Percentiles rank a stretch among this genome's conserved stretches.
Conservation (phyloP, 2,888 invertebrate genomes). For the Metopia argyrocephala region DNA sequence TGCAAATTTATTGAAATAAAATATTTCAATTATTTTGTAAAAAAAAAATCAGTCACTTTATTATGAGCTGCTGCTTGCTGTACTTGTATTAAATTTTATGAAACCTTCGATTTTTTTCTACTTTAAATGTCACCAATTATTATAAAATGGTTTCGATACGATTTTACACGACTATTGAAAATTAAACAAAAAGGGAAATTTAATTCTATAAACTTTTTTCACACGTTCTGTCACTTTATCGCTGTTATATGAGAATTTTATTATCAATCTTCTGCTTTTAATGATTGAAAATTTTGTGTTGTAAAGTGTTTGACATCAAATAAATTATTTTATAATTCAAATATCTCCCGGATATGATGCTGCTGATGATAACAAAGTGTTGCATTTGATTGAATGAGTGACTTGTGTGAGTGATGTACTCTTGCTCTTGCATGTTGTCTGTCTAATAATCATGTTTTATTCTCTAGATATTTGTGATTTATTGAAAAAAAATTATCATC, state of each 20-base stretch:
- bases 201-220: not conserved
- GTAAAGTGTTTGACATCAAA: not conserved
- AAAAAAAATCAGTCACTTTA: not conserved
- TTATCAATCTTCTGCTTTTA: not conserved
- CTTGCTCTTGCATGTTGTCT: not conserved
- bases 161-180: slow-evolving; percentile 28
- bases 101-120: slow-evolving; percentile 1
- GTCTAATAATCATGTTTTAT: not conserved
- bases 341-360: too few relatives aligned
- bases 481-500: slow-evolving; percentile 3
- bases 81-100: not conserved
- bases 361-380: too few relatives aligned
- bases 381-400: not conserved
- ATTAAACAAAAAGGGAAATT: not conserved
- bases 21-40: slow-evolving; percentile 13
- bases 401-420: not conserved
- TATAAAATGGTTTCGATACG: not conserved
- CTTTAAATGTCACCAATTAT: not conserved
- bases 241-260: not conserved
- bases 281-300: not conserved
- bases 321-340: slow-evolving; percentile 8
- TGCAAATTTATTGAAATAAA: slow-evolving; percentile 36
- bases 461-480: not conserved
- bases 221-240: slow-evolving; percentile 37
- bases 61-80: not conserved